Conservation (phyloP, 2,113 vertebrate genomes). For the Prochilodus magdalenae region DNA sequence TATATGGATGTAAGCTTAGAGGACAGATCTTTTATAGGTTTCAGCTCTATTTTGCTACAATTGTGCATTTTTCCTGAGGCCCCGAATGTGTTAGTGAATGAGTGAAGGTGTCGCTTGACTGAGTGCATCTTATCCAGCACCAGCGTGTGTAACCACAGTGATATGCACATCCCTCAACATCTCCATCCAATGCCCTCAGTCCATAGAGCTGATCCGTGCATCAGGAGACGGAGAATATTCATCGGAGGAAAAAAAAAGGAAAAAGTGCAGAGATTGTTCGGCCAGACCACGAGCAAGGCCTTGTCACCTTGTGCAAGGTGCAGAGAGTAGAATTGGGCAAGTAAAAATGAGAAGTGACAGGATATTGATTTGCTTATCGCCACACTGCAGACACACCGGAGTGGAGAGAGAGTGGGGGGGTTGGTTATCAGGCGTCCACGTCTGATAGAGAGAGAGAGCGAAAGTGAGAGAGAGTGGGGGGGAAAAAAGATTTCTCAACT, state of each 20-base stretch:
- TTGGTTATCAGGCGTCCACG: conserved; percentile 77
- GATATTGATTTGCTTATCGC: conserved; percentile 86
- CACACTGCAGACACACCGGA: conserved; percentile 80
- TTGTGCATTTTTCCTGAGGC: background rate
- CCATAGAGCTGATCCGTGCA: conserved; percentile 15
- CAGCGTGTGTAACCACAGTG: conserved; percentile 32
- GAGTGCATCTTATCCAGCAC: conserved; percentile 30
- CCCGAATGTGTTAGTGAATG: conserved; percentile 15
- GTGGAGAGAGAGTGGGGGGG: conserved; percentile 74
- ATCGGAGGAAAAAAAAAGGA: conserved; percentile 48
- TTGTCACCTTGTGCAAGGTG: conserved; percentile 81
- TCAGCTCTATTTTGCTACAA: conserved; percentile 10
- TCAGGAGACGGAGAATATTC: conserved; percentile 67
- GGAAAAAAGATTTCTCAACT: conserved; percentile 72
- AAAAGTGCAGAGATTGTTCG: conserved; percentile 68
- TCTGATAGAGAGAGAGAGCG: conserved; percentile 74
- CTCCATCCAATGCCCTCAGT: conserved; percentile 48
- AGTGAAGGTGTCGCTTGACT: conserved; percentile 27
- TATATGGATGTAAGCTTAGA: background rate
- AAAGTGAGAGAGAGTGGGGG: conserved; percentile 62
- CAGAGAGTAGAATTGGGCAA: conserved; percentile 77
- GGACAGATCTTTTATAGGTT: background rate
- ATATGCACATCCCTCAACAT: conserved; percentile 41
- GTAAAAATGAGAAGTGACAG: conserved; percentile 85
- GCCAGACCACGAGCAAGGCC: conserved; percentile 68